phyloP scores from a whole-genome alignment of 2,888 invertebrate genomes.

The Spilarctia lutea region DNA sequence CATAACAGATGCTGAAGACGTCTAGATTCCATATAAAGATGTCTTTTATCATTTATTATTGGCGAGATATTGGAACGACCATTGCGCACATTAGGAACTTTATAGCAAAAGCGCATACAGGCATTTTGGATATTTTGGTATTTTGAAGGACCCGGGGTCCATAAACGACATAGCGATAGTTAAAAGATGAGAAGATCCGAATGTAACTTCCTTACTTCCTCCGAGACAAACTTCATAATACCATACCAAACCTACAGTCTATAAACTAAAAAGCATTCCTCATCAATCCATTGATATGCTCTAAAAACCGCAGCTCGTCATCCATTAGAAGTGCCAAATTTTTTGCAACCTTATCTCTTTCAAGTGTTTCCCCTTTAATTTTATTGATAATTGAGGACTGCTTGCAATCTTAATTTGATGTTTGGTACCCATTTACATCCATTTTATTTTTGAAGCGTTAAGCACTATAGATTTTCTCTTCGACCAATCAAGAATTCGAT shows the following conservation, averaged over 20 bases:
- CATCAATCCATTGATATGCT: background rate
- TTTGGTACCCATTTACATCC: background rate
- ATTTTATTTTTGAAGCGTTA: background rate
- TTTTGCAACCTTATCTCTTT: background rate
- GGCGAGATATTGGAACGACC: background rate
- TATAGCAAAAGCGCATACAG: background rate
- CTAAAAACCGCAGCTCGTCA: background rate
- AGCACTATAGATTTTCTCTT: background rate
- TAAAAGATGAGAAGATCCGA: background rate
- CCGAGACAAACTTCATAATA: background rate
- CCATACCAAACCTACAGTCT: background rate
- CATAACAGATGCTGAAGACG: background rate
- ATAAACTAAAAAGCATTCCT: background rate
- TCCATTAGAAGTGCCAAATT: too few relatives aligned
- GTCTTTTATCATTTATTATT: background rate
- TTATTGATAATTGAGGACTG: background rate
- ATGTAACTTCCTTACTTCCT: background rate
- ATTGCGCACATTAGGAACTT: background rate
- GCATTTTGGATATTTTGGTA: background rate
- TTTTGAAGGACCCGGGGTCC: background rate
- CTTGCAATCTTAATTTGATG: background rate
- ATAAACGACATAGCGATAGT: background rate
- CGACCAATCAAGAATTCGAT: background rate
- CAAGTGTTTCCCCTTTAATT: background rate
- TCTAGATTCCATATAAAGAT: background rate